Evolutionary conservation across 2,888 invertebrate genomes (phyloP).

Genomic region (Standfussiana lucernea): DNA sequence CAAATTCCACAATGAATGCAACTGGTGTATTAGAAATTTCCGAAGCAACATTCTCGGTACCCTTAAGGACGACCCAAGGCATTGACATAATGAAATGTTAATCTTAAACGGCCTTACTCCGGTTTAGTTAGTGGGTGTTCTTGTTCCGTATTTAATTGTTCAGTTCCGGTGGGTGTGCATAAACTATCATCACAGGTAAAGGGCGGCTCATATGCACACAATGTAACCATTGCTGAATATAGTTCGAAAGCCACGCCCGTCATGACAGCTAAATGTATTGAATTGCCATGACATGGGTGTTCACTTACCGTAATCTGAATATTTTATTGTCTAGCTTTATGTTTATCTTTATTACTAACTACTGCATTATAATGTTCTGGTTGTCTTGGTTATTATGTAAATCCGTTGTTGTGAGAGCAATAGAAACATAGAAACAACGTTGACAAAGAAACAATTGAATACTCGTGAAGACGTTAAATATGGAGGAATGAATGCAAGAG

Average conservation of each 20-base stretch:
- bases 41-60: constrained; percentile 43
- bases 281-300: constrained; percentile 42
- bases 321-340: constrained; percentile 46
- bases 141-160: constrained; percentile 75
- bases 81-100: constrained; percentile 77
- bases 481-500: background rate
- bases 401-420: background rate
- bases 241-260: constrained; percentile 74
- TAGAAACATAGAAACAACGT: background rate
- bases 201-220: constrained; percentile 84
- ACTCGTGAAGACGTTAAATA: background rate
- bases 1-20: background rate
- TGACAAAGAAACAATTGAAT: constrained; percentile 5
- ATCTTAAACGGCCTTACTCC: constrained; percentile 82
- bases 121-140: constrained; percentile 80
- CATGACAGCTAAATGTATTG: constrained; percentile 54
- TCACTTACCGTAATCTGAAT: constrained; percentile 52
- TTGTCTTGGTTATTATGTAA: constrained; percentile 30
- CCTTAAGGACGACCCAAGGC: constrained; percentile 64
- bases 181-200: constrained; percentile 71
- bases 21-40: constrained; percentile 10
- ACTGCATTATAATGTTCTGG: constrained; percentile 30
- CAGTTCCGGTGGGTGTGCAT: constrained; percentile 84
- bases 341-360: constrained; percentile 43
- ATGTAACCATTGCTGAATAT: constrained; percentile 69